Percentiles rank a stretch among this genome's conserved stretches.
Evolutionary conservation across 2,888 invertebrate species (phyloP).

Genomic region (Chymomyza caudatula): DNA sequence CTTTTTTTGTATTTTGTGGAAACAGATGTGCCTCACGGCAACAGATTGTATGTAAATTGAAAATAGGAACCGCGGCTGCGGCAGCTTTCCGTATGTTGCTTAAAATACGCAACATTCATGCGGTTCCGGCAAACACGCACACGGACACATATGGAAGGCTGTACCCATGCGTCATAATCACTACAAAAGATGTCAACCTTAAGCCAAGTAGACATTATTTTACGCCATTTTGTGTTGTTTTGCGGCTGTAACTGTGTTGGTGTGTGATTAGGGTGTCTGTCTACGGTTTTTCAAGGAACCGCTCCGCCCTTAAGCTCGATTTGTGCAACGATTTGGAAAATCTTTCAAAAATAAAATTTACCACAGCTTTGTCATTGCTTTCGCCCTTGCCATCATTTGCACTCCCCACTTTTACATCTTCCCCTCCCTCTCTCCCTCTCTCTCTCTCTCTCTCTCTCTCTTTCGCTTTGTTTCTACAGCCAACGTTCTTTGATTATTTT

Average conservation of each 20-base stretch:
- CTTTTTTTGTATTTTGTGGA: constrained; percentile 38
- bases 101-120: constrained; percentile 27
- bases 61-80: constrained; percentile 32
- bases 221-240: constrained; percentile 6
- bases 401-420: neutral
- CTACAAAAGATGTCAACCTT: constrained; percentile 64
- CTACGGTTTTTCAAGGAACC: constrained; percentile 12
- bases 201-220: constrained; percentile 63
- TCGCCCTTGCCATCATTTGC: neutral
- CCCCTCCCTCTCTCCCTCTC: neutral
- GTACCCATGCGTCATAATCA: constrained; percentile 63
- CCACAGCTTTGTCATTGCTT: neutral
- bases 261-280: neutral
- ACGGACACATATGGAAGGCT: constrained; percentile 3
- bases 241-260: neutral
- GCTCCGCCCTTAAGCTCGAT: constrained; percentile 44
- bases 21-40: constrained; percentile 50
- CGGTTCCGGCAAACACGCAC: neutral
- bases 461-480: constrained; percentile 10
- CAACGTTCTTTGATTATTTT: neutral
- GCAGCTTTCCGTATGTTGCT: constrained; percentile 26
- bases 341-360: constrained; percentile 62
- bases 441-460: neutral
- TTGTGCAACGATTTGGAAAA: constrained; percentile 70
- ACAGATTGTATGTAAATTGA: constrained; percentile 34